Conservation (phyloP, 1,140 invertebrate genomes). For the Sesamia nonagrioides region DNA sequence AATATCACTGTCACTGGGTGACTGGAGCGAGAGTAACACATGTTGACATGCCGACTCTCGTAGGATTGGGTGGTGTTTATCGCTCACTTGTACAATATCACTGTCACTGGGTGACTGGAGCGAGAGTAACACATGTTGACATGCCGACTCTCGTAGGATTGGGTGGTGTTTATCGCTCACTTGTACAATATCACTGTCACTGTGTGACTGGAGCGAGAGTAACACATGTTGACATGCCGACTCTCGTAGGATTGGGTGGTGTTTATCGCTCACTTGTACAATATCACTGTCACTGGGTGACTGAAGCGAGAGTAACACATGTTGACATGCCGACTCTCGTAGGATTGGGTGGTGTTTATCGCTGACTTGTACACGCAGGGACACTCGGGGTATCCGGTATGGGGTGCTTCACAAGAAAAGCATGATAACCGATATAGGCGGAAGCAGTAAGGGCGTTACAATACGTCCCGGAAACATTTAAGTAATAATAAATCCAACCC, state of each 20-base stretch:
- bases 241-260: background rate
- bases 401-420: no score
- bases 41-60: background rate
- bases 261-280: no score
- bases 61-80: background rate
- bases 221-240: background rate
- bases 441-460: no score
- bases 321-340: background rate
- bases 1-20: conserved; percentile 37
- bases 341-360: background rate
- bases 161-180: no score
- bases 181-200: conserved; percentile 38
- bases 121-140: background rate
- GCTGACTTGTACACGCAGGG: background rate
- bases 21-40: background rate
- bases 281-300: conserved; percentile 36
- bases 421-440: no score
- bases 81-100: no score
- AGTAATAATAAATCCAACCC: no score
- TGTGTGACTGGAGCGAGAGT: conserved; percentile 12
- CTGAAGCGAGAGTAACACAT: background rate
- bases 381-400: no score
- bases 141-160: background rate
- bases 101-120: conserved; percentile 34
- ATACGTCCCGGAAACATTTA: no score